Evolutionary conservation across 2,113 vertebrate genomes (phyloP).

Genomic region (Ginglymostoma cirratum): DNA sequence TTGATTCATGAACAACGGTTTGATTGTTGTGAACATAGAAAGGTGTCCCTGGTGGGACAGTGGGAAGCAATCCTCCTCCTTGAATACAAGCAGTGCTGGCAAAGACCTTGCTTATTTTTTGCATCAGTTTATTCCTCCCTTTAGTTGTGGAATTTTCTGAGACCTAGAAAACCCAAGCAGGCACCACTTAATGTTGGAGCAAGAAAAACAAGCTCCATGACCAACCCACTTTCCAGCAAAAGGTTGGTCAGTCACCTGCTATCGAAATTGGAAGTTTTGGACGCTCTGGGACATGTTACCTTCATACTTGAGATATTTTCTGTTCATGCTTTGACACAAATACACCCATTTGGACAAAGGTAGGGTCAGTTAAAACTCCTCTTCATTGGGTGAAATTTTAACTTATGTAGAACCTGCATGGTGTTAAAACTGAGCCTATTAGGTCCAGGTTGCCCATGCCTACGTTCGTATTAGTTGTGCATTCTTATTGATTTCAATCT

Average conservation of each 20-base stretch:
- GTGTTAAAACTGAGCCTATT: no score
- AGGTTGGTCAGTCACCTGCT: no score
- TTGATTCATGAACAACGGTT: not conserved
- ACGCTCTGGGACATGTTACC: not conserved
- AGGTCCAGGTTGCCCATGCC: not conserved
- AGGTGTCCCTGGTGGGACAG: not conserved
- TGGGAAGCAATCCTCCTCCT: not conserved
- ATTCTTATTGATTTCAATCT: not conserved
- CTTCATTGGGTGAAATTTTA: not conserved
- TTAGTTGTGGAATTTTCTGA: not conserved
- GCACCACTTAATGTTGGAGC: not conserved
- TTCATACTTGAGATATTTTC: not conserved
- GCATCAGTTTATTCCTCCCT: not conserved
- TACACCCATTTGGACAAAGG: not conserved
- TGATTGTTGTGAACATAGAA: not conserved
- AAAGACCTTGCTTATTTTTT: not conserved
- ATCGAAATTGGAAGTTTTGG: not conserved
- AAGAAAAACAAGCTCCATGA: not conserved
- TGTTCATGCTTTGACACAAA: not conserved
- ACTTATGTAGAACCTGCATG: no score
- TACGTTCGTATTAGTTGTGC: not conserved
- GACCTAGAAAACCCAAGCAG: not conserved
- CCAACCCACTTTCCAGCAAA: not conserved
- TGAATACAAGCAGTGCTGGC: not conserved
- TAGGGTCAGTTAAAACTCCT: not conserved